phyloP scores from a whole-genome alignment of 2,113 vertebrate species.

The Chloebia gouldiae region DNA sequence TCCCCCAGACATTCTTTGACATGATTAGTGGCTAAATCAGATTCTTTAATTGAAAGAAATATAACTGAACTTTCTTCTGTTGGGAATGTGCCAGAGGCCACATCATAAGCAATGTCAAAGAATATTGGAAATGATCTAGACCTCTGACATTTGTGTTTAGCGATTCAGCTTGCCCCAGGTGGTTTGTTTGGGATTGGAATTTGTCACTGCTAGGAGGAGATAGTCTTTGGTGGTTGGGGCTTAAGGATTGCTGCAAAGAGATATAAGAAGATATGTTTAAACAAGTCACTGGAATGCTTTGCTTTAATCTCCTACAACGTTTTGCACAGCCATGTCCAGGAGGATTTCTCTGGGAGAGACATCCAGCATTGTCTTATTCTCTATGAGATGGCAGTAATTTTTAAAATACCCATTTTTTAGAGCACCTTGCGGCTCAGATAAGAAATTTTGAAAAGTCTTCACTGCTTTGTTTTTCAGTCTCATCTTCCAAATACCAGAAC shows the following conservation, averaged over 20 bases:
- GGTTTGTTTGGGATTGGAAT: constrained; percentile 19
- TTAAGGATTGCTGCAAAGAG: constrained; percentile 53
- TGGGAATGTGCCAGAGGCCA: constrained; percentile 30
- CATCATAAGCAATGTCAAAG: constrained; percentile 32
- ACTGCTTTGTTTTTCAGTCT: not conserved
- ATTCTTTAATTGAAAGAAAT: constrained; percentile 53
- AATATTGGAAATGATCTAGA: constrained; percentile 21
- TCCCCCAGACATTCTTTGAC: constrained; percentile 64
- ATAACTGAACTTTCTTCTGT: constrained; percentile 43
- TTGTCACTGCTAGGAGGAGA: constrained; percentile 38
- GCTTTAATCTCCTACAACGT: constrained; percentile 36
- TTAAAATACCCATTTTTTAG: not conserved
- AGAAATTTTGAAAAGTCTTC: not conserved
- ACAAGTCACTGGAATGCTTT: constrained; percentile 52
- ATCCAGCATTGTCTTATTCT: not conserved
- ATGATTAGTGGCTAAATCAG: constrained; percentile 42
- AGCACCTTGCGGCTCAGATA: not conserved
- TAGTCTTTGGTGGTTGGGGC: constrained; percentile 8
- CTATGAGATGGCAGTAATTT: not conserved
- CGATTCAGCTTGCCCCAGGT: not conserved
- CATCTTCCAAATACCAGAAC: not conserved
- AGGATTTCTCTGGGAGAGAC: constrained; percentile 40
- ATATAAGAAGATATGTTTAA: constrained; percentile 49
- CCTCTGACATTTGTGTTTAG: constrained; percentile 47
- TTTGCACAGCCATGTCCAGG: constrained; percentile 25